Evolutionary conservation across 2,888 invertebrate species (phyloP), one percentile per base, ranked within the genome.

Genomic region (Cacoxenus indagator): DNA sequence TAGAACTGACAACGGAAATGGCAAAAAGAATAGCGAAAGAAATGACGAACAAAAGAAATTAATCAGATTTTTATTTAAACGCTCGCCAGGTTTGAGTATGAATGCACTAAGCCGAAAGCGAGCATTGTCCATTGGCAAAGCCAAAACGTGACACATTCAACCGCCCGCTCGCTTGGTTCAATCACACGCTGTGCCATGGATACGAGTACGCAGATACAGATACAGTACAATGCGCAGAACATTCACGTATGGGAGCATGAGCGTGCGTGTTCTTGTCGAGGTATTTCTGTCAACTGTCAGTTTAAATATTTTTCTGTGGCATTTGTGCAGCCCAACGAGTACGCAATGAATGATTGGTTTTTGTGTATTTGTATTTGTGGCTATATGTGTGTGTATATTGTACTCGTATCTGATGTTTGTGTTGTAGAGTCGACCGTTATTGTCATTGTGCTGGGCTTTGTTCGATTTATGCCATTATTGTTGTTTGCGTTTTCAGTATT

Each of bases 51-150:
- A 84, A 81, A 81, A 77, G 77, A 81, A 81, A 81, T 81, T 81
- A 82, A 84, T 81, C 81, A 81, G 81, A 84, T 81, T 81, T 84
- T 82, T 84, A 82, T 81, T 81, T 82, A 82, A 82, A 82, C 84
- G 81, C 79, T 76, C 79, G 67, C 19, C 17, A 70, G 27, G 26
- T 26, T 55, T 24, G 11, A 55, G 55, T 8, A 55, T 27, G 55
- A n/a, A 55, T 26, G 55, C 4, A 55, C 4, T 11, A 54, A 48
- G 24, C 2, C 3, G 11, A 22, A 43, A 29, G 9, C 37, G 43
- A 61, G 22, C 24, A 62, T 22, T 62, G 59, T 55, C 55, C 55
- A 55, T 14, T 26, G 55, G 11, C 24, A 55, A 55, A 9, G n/a
- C 55, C 24, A 55, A 27, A 55, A 55, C 55, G 26, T 55, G 55